A percentile compares a stretch with the other conserved stretches of the same genome.
phyloP scores from a whole-genome alignment of 2,888 invertebrate species.

The Watsonalla binaria region DNA sequence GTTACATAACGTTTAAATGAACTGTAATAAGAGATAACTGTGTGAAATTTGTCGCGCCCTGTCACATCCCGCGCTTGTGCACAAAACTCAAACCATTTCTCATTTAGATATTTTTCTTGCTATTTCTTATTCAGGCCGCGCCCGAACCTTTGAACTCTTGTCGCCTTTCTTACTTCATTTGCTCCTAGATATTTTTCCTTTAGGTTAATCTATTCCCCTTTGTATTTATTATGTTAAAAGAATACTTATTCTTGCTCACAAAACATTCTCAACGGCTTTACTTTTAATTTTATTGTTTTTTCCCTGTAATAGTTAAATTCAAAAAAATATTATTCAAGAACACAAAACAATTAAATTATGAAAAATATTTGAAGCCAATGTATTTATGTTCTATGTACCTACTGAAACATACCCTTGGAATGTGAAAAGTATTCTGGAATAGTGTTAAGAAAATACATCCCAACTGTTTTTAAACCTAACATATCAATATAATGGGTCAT shows the following conservation, averaged over 20 bases:
- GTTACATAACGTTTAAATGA: slow-evolving; percentile 13
- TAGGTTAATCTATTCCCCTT: slow-evolving; percentile 17
- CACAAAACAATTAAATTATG: no score
- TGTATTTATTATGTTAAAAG: slow-evolving; percentile 11
- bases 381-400: no score
- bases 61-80: slow-evolving; percentile 9
- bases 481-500: no score
- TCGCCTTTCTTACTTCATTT: slow-evolving; percentile 21
- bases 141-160: slow-evolving; percentile 21
- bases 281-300: background rate
- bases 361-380: no score
- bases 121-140: slow-evolving; percentile 15
- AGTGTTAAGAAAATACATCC: no score
- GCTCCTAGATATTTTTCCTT: slow-evolving; percentile 15
- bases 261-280: background rate
- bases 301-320: no score
- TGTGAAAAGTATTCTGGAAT: no score
- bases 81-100: slow-evolving; percentile 20
- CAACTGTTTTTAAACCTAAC: no score
- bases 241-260: background rate
- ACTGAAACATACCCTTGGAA: no score
- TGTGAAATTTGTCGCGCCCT: slow-evolving; percentile 17
- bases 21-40: slow-evolving; percentile 12
- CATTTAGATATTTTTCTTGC: slow-evolving; percentile 22
- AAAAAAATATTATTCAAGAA: no score